These are phyloP conservation scores for Harmothoe impar DNA, from an alignment of 2,888 invertebrate species.

Conservation along the genomic window DNA sequence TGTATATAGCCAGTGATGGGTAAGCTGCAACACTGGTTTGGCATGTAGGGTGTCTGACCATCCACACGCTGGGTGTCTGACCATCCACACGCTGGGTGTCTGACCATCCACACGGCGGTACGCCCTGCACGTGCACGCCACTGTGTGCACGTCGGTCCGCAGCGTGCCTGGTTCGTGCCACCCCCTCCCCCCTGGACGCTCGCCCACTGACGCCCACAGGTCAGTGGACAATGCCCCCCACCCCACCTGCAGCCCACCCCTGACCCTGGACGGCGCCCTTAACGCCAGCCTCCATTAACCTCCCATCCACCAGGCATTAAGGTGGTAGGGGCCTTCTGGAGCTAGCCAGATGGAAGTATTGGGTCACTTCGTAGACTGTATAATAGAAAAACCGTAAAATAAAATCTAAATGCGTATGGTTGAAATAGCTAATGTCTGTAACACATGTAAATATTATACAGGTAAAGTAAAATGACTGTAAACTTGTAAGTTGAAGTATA, in stretches of 20 bases:
- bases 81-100: too few species aligned
- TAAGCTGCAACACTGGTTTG: too few species aligned
- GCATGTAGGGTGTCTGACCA: too few species aligned
- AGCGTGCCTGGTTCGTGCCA: constrained; percentile 19
- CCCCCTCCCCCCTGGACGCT: not conserved
- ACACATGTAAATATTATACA: too few species aligned
- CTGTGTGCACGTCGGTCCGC: not conserved
- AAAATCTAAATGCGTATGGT: too few species aligned
- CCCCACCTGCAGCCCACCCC: not conserved
- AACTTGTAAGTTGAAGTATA: too few species aligned
- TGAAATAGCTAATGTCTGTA: too few species aligned
- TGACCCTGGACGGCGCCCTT: not conserved
- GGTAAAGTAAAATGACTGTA: too few species aligned
- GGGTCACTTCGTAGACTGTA: not conserved
- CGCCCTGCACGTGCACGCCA: not conserved
- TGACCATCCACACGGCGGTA: not conserved
- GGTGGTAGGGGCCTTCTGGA: not conserved
- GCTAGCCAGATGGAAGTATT: not conserved
- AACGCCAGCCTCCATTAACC: not conserved
- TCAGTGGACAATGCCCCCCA: not conserved
- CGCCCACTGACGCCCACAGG: not conserved
- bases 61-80: too few species aligned
- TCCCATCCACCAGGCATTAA: not conserved
- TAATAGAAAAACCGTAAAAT: too few species aligned
- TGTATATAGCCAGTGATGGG: too few species aligned